Evolutionary conservation across 1,140 invertebrate genomes (phyloP).

Genomic region (Pemphigus obesinymphae): DNA sequence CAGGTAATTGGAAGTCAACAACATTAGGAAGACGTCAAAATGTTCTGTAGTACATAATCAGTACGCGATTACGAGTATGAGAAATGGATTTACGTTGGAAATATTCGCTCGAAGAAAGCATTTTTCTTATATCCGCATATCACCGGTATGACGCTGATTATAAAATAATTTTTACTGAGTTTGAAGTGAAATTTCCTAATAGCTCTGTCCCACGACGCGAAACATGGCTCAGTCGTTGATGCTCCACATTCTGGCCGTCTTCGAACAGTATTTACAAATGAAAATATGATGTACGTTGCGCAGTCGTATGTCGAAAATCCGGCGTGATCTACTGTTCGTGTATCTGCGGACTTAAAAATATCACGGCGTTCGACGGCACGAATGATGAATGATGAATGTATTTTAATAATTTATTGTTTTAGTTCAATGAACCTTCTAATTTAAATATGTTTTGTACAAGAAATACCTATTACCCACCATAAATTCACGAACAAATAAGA

Average conservation of each 20-base stretch:
- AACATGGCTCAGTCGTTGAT: conserved; percentile 12
- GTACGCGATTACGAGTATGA: neutral
- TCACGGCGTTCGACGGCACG: neutral
- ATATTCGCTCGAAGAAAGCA: neutral
- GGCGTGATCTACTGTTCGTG: neutral
- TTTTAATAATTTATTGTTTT: too few species aligned
- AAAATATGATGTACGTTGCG: conserved; percentile 9
- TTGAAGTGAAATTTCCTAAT: neutral
- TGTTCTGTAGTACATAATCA: neutral
- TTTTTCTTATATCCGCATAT: neutral
- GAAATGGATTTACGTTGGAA: neutral
- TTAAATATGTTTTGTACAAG: too few species aligned
- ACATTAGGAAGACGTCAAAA: neutral
- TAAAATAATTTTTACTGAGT: neutral
- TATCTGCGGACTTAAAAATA: neutral
- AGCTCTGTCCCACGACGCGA: neutral
- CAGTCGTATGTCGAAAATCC: conserved; percentile 5
- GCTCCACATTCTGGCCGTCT: neutral
- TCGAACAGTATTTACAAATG: neutral
- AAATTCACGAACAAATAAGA: too few species aligned
- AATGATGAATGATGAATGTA: conserved; percentile 8
- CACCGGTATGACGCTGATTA: neutral
- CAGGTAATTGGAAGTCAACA: neutral
- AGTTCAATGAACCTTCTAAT: too few species aligned
- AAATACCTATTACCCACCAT: too few species aligned